A percentile compares a stretch with the other conserved stretches of the same genome.
These are phyloP conservation scores for Larimichthys crocea DNA, from an alignment of 2,113 vertebrate genomes.

Conservation along the genomic window DNA sequence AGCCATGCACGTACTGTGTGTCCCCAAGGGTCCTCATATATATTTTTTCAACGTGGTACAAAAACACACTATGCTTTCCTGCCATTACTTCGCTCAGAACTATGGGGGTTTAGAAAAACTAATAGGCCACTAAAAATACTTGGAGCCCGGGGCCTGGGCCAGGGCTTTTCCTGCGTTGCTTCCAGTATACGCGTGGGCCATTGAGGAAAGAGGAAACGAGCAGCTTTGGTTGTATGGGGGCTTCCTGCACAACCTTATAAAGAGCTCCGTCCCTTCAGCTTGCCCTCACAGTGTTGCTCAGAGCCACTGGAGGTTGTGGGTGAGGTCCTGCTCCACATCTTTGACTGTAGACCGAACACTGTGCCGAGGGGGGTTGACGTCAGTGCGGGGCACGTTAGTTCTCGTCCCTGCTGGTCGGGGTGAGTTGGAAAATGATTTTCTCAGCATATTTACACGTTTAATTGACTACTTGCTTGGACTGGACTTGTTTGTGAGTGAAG, in stretches of 20 bases:
- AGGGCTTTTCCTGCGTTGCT: conserved; percentile 78
- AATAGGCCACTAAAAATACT: conserved; percentile 85
- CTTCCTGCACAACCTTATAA: conserved; percentile 85
- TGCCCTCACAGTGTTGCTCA: conserved; percentile 59
- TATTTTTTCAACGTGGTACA: conserved; percentile 72
- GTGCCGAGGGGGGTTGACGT: conserved; percentile 63
- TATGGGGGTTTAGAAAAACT: conserved; percentile 82
- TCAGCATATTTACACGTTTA: background rate
- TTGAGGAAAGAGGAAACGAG: conserved; percentile 84
- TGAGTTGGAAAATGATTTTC: conserved; percentile 65
- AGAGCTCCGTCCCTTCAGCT: conserved; percentile 64
- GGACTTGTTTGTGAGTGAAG: background rate
- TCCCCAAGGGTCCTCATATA: conserved; percentile 66
- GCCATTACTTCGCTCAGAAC: conserved; percentile 73
- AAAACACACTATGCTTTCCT: conserved; percentile 80
- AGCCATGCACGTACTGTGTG: conserved; percentile 56
- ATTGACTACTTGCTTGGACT: background rate
- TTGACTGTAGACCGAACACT: conserved; percentile 47
- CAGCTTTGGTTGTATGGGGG: conserved; percentile 68
- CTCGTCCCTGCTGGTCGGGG: conserved; percentile 90
- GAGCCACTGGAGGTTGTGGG: conserved; percentile 54
- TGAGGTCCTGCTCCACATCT: conserved; percentile 48
- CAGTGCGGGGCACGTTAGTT: conserved; percentile 57
- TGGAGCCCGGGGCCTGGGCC: conserved; percentile 57
- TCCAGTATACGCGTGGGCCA: conserved; percentile 82